Base-by-base conservation (phyloP, 2,888 invertebrate species). In the Rutpela maculata region DNA sequence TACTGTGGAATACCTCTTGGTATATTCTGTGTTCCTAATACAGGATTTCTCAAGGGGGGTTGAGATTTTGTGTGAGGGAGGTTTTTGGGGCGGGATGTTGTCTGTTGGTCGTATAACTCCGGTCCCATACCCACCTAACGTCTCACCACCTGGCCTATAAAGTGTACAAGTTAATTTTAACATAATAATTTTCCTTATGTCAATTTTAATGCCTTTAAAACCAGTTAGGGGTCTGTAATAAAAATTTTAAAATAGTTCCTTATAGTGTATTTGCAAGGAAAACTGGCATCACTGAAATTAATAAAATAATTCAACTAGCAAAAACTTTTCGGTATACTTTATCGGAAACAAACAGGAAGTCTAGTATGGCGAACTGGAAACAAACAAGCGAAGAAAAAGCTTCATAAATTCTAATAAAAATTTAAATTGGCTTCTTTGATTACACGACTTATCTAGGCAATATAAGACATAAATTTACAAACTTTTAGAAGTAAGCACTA, bases 351-450 rank as follows among this genome's bases (percentile, higher is more conserved):
- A 65, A 38, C 65, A 65, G 65, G 65, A 65, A 69, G 38, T 69
- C 22, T 55, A 56, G 18, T 55, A 38, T 31, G 26, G 60, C 15
- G 50, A 60, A 60, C 38, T 18, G 38, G 19, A 74, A 74, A 66
- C 74, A 66, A 66, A 65, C 43, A 73, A 66, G 66, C 17, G 15
- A 65, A 43, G 65, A 56, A 74, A 67, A 62, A 67, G 15, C 55
- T 50, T 74, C 66, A 74, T 74, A 74, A 74, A 67, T 66, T 57
- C 31, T 66, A 65, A 74, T 74, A 74, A 74, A 56, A 56, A 67
- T 67, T 66, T 74, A 74, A 74, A 74, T 67, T 67, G 74, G 74
- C 74, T 56, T 65, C 74, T 67, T 74, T 73, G 66, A 66, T 73
- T 65, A 66, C 56, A 26, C 35, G 31, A 74, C n/a, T 74, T 56